Base-by-base conservation (phyloP, 2,797 vertebrate genomes). In the Typhlichthys eigenmanni region DNA sequence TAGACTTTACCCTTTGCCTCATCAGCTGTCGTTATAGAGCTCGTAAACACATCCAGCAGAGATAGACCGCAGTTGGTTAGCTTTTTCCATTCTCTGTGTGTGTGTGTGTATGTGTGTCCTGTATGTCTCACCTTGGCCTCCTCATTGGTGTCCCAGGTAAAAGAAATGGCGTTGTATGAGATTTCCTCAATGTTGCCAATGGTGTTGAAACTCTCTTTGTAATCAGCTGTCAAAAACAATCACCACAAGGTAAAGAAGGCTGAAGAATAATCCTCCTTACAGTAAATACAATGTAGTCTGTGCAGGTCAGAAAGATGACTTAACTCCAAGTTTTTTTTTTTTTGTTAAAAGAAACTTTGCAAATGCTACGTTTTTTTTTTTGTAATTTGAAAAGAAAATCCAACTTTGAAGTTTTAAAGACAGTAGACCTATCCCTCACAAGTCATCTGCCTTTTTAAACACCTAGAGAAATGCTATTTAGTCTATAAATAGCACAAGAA, bases 161-260 rank as follows among this genome's bases (percentile, higher is more conserved):
- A 99, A 75, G 98, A 99, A 78, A 99, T 98, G 83, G 96, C 96
- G 0, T 99, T 99, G 69, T 98, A 99, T 0, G 98, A 96, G 0
- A 99, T 98, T 92, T 99, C 98, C 74, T 99, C 98, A 0, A 99
- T 99, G 91, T 98, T 99, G 71, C 94, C 95, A 65, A 99, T 99
- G 55, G 98, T 99, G 78, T 99, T 99, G 91, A 99, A 99, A 88
- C 97, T 99, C 87, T 99, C 98, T 85, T 99, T 99, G 85, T 99
- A 99, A 87, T 99, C 98, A 38, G 98, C 98, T 99, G 79, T 63
- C 52, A 57, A 72, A 13, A 58, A 72, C 14, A 66, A 11, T 5
- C 61, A 5, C 65, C 17, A 55, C 11, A 13, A 46, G 24, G n/a
- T n/a, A 57, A 34, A 8, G 5, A 12, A 58, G 64, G 16, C 10